Percentiles rank a stretch among this genome's conserved stretches.
Evolutionary conservation across 2,113 vertebrate genomes (phyloP).

Genomic region (Cavia porcellus): DNA sequence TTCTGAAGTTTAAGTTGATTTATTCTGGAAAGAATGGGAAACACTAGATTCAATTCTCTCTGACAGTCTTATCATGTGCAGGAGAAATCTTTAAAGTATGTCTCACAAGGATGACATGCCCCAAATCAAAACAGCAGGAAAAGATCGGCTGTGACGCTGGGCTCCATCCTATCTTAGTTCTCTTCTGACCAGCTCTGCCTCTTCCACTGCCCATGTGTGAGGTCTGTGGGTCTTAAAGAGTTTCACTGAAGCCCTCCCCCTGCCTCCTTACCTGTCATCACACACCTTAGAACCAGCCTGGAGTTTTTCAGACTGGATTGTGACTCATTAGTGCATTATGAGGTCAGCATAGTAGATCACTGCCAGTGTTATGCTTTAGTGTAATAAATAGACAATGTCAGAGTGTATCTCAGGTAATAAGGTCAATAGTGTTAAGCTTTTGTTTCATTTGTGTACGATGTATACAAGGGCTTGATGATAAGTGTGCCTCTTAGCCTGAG

Average conservation of each 20-base stretch:
- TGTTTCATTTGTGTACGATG: neutral
- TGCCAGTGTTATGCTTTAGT: neutral
- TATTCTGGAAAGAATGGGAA: neutral
- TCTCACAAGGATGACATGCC: neutral
- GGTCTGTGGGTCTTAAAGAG: neutral
- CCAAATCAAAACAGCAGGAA: neutral
- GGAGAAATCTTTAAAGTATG: neutral
- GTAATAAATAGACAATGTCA: neutral
- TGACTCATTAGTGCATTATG: neutral
- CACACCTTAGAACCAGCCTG: neutral
- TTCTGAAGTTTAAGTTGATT: neutral
- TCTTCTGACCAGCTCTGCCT: neutral
- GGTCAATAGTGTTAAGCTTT: neutral
- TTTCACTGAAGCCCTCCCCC: neutral
- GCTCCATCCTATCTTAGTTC: neutral
- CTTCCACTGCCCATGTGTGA: neutral
- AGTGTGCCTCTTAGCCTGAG: neutral
- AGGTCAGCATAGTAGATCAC: neutral
- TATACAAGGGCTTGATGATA: too few relatives aligned
- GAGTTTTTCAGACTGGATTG: neutral
- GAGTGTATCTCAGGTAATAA: neutral
- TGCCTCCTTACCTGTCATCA: neutral
- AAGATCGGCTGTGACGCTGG: rapidly evolving
- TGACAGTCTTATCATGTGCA: neutral
- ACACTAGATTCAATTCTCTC: neutral